Evolutionary conservation across 2,888 invertebrate genomes (phyloP), one percentile per base, ranked within the genome.

Genomic region (Phalangium opilio): DNA sequence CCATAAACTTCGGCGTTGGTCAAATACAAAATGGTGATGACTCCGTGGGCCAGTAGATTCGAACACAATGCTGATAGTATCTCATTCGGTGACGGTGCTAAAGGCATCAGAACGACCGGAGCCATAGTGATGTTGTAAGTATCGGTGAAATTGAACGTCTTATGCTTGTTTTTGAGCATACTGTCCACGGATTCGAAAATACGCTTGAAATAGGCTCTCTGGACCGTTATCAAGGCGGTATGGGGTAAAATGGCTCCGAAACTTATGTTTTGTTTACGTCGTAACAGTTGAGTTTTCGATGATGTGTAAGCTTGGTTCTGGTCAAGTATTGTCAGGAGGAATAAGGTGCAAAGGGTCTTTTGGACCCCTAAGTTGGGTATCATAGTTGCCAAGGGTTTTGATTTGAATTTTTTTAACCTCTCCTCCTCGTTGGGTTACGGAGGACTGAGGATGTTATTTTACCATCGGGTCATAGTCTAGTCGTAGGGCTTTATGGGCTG

Each of bases 1-100:
- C 89, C 89, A 64, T 87, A 90, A 69, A 57, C 50, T 82, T 90
- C 89, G 70, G 87, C 84, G 71, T 90, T 90, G 81, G 89, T 90
- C 73, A 91, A 77, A 70, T 89, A 90, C 59, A 91, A 74, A 63
- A 91, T 87, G 62, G 63, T 59, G n/a, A 58, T 56, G 5, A 60
- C 59, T 35, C 57, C 52, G 36, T 57, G 54, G 10, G 51, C 53
- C 34, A 63, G 54, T 40, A 64, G 54, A 32, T 59, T 50, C 14
- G 59, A 45, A 50, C 64, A 65, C 40, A 64, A 54, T 11, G 58
- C 53, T 19, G 57, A 49, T 32, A 64, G 55, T 20, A 65, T 61
- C 43, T 62, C 63, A 36, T 52, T 55, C 0, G 57, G 57, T 43
- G 50, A 53, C 4, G 57, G 57, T 21, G 50, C 49, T 42, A 56